Conservation (phyloP, 2,113 vertebrate genomes). For the Podocnemis expansa region DNA sequence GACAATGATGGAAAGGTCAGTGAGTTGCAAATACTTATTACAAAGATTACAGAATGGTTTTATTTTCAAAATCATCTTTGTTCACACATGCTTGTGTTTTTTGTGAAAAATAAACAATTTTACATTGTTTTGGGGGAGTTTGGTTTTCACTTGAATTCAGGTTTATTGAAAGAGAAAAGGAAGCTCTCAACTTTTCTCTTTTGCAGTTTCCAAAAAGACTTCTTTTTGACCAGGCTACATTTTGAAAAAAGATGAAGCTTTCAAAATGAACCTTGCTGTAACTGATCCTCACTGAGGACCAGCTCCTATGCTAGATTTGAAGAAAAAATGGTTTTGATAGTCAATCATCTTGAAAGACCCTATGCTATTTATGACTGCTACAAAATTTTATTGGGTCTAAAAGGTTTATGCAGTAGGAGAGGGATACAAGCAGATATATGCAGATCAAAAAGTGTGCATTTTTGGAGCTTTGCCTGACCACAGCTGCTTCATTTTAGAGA, state of each 20-base stretch:
- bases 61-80: background rate
- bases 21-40: background rate
- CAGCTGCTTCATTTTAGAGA: background rate
- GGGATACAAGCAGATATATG: background rate
- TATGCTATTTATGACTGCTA: fast-evolving
- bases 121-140: background rate
- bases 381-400: background rate
- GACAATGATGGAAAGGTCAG: constrained; percentile 98
- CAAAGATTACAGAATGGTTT: background rate
- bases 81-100: too few relatives aligned
- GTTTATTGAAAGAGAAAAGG: too few relatives aligned
- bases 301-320: background rate
- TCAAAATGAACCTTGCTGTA: background rate
- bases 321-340: fast-evolving
- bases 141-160: too few relatives aligned
- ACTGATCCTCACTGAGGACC: background rate
- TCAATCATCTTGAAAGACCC: background rate
- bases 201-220: background rate
- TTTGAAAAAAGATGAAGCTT: background rate
- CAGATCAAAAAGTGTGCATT: background rate
- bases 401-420: background rate
- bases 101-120: background rate
- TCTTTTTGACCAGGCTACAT: background rate
- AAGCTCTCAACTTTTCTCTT: background rate
- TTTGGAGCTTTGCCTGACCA: background rate